Evolutionary conservation across 2,888 invertebrate species (phyloP), one percentile per base, ranked within the genome.

Genomic region (Ethmia dodecea): DNA sequence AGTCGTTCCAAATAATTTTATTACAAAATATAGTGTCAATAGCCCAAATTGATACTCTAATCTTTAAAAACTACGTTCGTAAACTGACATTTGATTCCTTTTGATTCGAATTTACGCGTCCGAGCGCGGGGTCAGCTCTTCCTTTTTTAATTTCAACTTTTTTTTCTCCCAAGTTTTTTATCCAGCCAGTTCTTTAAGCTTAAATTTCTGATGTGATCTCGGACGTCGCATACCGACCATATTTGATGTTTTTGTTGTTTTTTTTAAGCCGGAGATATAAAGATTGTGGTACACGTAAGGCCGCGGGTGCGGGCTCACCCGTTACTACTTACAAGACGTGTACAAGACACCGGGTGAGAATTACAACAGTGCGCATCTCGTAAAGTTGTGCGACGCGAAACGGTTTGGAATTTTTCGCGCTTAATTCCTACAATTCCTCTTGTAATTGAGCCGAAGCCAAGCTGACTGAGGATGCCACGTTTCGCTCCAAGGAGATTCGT

Each of bases 81-180:
- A 68, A 72, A 72, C 69, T 74, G 83, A 79, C 78, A 80, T 77
- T 76, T 81, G 84, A 83, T 83, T 79, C 76, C 66, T 57, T 64
- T 67, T 79, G 75, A 79, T 81, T 75, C 74, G 65, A 73, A 83
- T 79, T 81, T 79, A 84, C 79, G 80, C 68, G 80, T 73, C 72
- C 77, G 60, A 61, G 55, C 47, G 69, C 47, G 69, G 68, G 73
- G 77, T 75, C 76, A 72, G 45, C 48, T 50, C 52, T 55, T 58
- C 50, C 45, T 52, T 31, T 29, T 34, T 31, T 47, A 42, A 40
- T 58, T 56, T 57, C 58, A 53, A 41, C 42, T 49, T 53, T 52
- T 58, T 55, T 50, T 59, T 52, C 60, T 54, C 46, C 47, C 49
- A 42, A 47, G 55, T 62, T 74, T 61, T 71, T 68, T 60, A 59